Base-by-base conservation (phyloP, 2,888 invertebrate species). In the Aproaerema taeniolella region DNA sequence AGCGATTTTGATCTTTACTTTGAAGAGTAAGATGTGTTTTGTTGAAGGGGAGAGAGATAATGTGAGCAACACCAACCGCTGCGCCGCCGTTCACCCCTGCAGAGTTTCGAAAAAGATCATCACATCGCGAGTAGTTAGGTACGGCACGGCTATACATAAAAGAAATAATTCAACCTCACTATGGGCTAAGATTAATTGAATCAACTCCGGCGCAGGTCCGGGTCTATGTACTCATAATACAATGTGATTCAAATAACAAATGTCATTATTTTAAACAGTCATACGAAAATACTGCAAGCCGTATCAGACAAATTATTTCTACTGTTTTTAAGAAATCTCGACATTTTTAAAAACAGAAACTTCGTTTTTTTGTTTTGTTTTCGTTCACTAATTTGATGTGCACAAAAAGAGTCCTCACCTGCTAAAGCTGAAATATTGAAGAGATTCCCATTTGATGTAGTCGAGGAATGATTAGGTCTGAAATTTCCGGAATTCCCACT, bases 41-140 rank as follows among this genome's bases (percentile, higher is more conserved):
- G 31, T 24, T 12, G 26, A 41, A 44, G 26, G 29, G 13, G 11
- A n/a, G 12, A 20, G 11, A 36, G 38, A 46, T 49, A 45, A 49
- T 50, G 45, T 50, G 46, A 53, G 48, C 53, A 47, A 52, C 53
- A 57, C 55, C 29, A 69, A 67, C 67, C 67, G 53, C 61, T 58
- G 52, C 56, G 58, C 60, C 61, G 65, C 58, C 60, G 58, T 63
- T 66, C 72, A 68, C 76, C 77, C 79, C 76, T 75, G 69, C 63
- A 43, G 70, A 71, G 81, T 76, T 78, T 77, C 64, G 55, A 75
- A 74, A 70, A 65, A 58, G 32, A 39, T 58, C 53, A 47, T 51
- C 54, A 51, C 53, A 53, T 52, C 46, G 43, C 39, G 40, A 48
- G 42, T 36, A 30, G 40, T 47, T 42, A 49, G 41, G 45, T 52